These are phyloP conservation scores for Phasia obesa DNA, from an alignment of 2,888 invertebrate genomes.

Conservation along the genomic window DNA sequence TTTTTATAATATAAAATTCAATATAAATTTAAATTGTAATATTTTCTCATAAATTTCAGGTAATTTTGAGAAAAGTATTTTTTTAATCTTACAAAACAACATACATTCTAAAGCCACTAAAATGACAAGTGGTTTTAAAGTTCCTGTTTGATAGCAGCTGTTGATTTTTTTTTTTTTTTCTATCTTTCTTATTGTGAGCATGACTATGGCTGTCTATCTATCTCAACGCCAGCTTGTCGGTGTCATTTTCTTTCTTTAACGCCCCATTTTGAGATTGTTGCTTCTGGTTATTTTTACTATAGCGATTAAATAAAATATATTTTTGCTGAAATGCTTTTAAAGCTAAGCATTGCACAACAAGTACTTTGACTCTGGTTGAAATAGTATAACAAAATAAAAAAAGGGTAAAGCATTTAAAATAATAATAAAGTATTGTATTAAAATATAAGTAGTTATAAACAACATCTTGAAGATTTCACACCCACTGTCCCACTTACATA, in stretches of 20 bases:
- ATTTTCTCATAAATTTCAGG: too few relatives aligned
- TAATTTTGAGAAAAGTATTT: too few relatives aligned
- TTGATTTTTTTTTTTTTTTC: not conserved
- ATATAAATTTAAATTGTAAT: too few relatives aligned
- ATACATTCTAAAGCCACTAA: too few relatives aligned
- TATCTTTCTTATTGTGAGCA: not conserved
- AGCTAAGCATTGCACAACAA: slow-evolving; percentile 1
- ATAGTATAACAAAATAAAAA: not conserved
- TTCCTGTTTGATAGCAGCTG: not conserved
- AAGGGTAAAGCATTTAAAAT: not conserved
- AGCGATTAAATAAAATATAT: slow-evolving; percentile 7
- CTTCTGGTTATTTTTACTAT: slow-evolving; percentile 34
- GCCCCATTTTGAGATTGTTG: slow-evolving; percentile 57
- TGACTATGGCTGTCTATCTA: not conserved
- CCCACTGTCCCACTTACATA: not conserved
- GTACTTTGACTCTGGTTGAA: not conserved
- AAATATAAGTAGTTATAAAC: not conserved
- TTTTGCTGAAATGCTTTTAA: slow-evolving; percentile 1
- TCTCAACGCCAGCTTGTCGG: slow-evolving; percentile 38
- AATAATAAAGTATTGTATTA: slow-evolving; percentile 4
- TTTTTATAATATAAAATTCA: too few relatives aligned
- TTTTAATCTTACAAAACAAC: too few relatives aligned
- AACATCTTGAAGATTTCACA: not conserved
- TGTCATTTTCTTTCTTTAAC: slow-evolving; percentile 33
- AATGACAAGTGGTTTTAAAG: too few relatives aligned